Base-by-base conservation (phyloP, 2,888 invertebrate genomes). In the Ophion ellenae region DNA sequence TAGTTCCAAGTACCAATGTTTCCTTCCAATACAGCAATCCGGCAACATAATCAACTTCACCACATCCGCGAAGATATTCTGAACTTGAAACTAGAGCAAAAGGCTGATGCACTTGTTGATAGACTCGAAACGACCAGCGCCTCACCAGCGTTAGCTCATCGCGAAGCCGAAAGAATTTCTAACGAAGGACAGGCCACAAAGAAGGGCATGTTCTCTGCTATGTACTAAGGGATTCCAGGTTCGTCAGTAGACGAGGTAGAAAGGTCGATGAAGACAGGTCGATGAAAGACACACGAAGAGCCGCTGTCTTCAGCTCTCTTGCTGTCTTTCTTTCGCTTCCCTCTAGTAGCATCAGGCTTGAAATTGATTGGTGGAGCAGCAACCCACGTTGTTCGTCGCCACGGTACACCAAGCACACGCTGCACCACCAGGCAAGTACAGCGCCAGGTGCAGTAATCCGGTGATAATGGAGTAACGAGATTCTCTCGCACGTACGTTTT, bases 401-500 rank as follows among this genome's bases (percentile, higher is more conserved):
- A 11, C 32, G 64, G 64, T 32, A 24, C 4, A 17, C 32, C 32
- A 11, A 28, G 61, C 28, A 45, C 20, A 40, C 57, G 11, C 73
- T 11, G 63, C 61, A 63, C 24, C 24, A 63, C 45, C 61, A 45
- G 45, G 24, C 47, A 45, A 24, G 28, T 11, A 53, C 76, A 66
- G 66, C 57, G 36, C 10, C 53, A 91, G 89, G 89, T 91, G 91
- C 89, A 89, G 90, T 93, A 93, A 92, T 92, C 92, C 92, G 89
- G 89, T 90, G 92, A 92, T 93, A 93, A 93, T 93, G 91, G 91
- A 92, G 92, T 92, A 91, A 92, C 91, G 92, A 92, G 92, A 93
- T 93, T 93, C 92, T 79, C 86, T 81, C 86, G 89, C 93, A 92
- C 91, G 93, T 92, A 91, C 79, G 70, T 79, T 92, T 91, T 88